These are phyloP conservation scores for Mola mola DNA, from an alignment of 2,113 vertebrate species.

Conservation along the genomic window DNA sequence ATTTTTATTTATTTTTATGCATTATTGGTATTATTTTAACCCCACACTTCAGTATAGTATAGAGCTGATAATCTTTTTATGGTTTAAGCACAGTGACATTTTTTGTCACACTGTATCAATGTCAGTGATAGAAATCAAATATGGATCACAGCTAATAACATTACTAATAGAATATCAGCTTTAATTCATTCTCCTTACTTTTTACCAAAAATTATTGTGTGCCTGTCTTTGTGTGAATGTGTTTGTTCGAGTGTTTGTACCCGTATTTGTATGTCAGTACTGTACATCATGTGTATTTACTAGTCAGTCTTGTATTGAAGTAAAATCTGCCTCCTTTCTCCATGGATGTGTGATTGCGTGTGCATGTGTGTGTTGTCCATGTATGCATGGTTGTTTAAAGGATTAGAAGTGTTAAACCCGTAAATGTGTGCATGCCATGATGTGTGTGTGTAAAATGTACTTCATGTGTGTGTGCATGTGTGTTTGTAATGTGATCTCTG, in stretches of 20 bases:
- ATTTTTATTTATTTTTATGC: no score
- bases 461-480: no score
- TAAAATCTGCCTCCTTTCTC: no score
- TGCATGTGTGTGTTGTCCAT: no score
- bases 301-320: background rate
- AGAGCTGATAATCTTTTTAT: no score
- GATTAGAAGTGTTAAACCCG: no score
- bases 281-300: background rate
- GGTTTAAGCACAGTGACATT: constrained; percentile 3
- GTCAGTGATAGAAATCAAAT: constrained; percentile 65
- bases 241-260: constrained; percentile 4
- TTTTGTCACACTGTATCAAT: constrained; percentile 22
- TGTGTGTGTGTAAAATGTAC: no score
- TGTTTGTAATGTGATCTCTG: no score
- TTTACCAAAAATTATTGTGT: constrained; percentile 57
- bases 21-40: no score
- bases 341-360: no score
- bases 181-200: constrained; percentile 59
- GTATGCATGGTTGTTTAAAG: no score
- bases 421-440: no score
- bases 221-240: constrained; percentile 8
- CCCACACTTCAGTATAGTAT: background rate
- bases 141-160: constrained; percentile 60
- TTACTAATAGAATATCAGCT: constrained; percentile 35
- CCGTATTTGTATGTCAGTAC: constrained; percentile 5